Evolutionary conservation across 2,888 invertebrate species (phyloP).

Genomic region (Sphecodes monilicornis): DNA sequence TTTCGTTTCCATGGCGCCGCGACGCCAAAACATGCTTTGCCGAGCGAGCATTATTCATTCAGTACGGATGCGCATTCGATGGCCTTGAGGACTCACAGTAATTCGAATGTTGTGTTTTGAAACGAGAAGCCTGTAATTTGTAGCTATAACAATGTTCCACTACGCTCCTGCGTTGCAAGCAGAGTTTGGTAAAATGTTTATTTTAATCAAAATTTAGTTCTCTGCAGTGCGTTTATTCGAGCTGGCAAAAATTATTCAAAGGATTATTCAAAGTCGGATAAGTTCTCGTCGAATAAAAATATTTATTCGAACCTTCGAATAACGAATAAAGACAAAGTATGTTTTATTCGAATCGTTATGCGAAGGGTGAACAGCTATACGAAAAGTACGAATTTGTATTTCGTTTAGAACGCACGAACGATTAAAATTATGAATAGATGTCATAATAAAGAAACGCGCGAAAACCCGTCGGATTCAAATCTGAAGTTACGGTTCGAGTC

Average conservation of each 20-base stretch:
- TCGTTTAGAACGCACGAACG: neutral
- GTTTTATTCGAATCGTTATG: no score
- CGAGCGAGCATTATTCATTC: neutral
- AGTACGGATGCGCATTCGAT: neutral
- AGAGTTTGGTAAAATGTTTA: no score
- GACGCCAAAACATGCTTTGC: slow-evolving; percentile 47
- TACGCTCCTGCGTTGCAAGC: neutral
- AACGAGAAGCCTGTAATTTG: neutral
- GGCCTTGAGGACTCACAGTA: neutral
- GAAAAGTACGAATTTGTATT: neutral
- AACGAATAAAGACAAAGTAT: no score
- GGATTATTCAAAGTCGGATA: no score
- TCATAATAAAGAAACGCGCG: neutral
- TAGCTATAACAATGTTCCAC: neutral
- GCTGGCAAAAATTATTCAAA: no score
- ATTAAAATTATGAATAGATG: neutral
- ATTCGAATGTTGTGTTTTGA: neutral
- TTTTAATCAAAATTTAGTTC: no score
- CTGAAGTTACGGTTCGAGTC: neutral
- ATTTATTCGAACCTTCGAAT: no score
- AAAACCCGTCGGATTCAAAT: slow-evolving; percentile 4
- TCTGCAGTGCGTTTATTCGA: no score
- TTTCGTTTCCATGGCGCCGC: slow-evolving; percentile 53
- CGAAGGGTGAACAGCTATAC: neutral
- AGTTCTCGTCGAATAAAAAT: no score